Evolutionary conservation across 1,140 invertebrate genomes (phyloP).

Genomic region (Drosophila chauvacae): DNA sequence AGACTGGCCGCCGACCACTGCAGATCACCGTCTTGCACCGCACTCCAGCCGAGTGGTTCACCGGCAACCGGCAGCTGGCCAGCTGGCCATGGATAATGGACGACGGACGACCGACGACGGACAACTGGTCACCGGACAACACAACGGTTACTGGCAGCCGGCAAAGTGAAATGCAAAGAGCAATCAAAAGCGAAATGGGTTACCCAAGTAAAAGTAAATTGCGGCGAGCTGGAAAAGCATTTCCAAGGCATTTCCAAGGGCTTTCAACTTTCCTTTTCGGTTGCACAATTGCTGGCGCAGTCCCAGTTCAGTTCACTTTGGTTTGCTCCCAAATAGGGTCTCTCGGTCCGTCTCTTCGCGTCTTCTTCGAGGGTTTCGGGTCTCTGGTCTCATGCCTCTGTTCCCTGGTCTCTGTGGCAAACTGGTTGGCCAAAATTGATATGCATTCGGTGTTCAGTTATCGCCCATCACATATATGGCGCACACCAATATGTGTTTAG

Average conservation of each 20-base stretch:
- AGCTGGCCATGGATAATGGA: conserved; percentile 32
- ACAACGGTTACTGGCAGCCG: conserved; percentile 41
- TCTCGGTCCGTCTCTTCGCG: conserved; percentile 4
- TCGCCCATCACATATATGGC: conserved; percentile 27
- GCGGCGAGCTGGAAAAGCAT: conserved; percentile 41
- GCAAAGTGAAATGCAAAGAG: conserved; percentile 70
- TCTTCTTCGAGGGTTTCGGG: conserved; percentile 6
- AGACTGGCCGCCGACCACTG: conserved; percentile 34
- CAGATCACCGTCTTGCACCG: conserved; percentile 1
- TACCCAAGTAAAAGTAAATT: conserved; percentile 78
- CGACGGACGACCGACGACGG: conserved; percentile 1
- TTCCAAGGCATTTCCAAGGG: conserved; percentile 38
- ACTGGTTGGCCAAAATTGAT: conserved; percentile 57
- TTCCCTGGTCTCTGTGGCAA: conserved; percentile 19
- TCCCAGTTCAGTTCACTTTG: conserved; percentile 5
- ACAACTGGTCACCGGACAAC: conserved; percentile 10
- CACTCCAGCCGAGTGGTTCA: conserved; percentile 17
- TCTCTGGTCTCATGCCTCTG: neutral
- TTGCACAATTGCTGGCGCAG: conserved; percentile 61
- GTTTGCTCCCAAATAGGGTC: conserved; percentile 25
- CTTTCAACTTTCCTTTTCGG: conserved; percentile 77
- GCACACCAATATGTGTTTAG: neutral
- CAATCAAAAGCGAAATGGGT: conserved; percentile 79
- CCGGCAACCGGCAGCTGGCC: conserved; percentile 35
- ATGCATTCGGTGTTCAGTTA: conserved; percentile 53